phyloP scores from a whole-genome alignment of 2,113 vertebrate genomes.

The Mugil cephalus region DNA sequence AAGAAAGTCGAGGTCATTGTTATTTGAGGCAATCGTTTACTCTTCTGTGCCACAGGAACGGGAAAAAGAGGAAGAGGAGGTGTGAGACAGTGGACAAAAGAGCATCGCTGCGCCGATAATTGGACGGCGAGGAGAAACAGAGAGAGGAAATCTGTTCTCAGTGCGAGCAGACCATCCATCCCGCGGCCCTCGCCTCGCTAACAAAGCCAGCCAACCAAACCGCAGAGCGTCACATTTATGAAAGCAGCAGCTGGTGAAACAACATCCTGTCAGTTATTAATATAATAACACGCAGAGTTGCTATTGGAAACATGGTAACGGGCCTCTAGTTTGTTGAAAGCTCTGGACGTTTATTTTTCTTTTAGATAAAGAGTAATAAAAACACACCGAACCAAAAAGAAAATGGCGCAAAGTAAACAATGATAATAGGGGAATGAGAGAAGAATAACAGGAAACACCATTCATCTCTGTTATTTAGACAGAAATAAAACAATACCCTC shows the following conservation, averaged over 20 bases:
- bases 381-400: neutral
- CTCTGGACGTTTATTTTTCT: neutral
- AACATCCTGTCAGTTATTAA: conserved; percentile 67
- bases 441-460: neutral
- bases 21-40: neutral
- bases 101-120: conserved; percentile 27
- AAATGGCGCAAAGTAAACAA: neutral
- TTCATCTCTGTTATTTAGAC: neutral
- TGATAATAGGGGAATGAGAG: neutral
- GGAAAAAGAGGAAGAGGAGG: conserved; percentile 36
- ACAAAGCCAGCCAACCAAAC: conserved; percentile 60
- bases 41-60: neutral
- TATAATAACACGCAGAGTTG: conserved; percentile 54
- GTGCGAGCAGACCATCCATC: conserved; percentile 31
- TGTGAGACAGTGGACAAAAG: conserved; percentile 3
- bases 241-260: conserved; percentile 59
- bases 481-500: neutral
- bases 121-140: conserved; percentile 31
- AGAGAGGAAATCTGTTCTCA: conserved; percentile 34
- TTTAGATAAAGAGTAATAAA: conserved; percentile 7
- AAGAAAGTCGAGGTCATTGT: conserved; percentile 32
- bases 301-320: conserved; percentile 73
- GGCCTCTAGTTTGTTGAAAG: conserved; percentile 29
- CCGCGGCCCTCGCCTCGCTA: conserved; percentile 34
- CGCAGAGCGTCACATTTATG: conserved; percentile 43